Percentiles rank a stretch among this genome's conserved stretches.
phyloP scores from a whole-genome alignment of 2,797 vertebrate genomes.

The Scyliorhinus canicula region DNA sequence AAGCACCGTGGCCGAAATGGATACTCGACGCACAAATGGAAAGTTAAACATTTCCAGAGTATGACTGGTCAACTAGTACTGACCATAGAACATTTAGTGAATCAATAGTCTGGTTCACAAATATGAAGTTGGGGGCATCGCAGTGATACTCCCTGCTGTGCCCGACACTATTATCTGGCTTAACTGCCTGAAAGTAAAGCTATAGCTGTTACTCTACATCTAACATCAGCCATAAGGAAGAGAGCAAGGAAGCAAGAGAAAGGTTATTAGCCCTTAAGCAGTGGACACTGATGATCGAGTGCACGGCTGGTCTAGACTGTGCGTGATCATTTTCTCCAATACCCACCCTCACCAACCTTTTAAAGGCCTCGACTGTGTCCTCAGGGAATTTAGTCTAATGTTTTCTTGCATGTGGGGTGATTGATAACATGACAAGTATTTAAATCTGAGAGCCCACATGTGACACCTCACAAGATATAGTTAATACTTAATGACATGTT shows the following conservation, averaged over 20 bases:
- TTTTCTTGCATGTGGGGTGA: background rate
- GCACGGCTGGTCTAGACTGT: background rate
- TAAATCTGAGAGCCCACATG: background rate
- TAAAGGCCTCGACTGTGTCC: background rate
- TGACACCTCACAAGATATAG: background rate
- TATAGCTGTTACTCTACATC: too few relatives aligned
- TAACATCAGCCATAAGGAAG: too few relatives aligned
- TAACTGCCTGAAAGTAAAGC: too few relatives aligned
- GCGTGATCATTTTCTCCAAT: background rate
- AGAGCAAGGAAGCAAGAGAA: background rate
- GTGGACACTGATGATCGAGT: background rate
- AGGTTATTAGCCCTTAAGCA: background rate
- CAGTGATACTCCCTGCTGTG: background rate
- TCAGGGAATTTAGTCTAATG: background rate
- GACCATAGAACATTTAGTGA: background rate
- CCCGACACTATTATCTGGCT: too few relatives aligned
- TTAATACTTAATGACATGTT: background rate
- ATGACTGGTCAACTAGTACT: background rate
- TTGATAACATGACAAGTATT: background rate
- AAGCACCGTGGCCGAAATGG: background rate
- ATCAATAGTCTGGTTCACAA: background rate
- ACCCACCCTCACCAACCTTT: background rate
- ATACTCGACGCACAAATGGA: background rate
- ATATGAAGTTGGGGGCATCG: background rate
- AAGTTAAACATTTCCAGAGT: background rate